Evolutionary conservation across 1,140 invertebrate genomes (phyloP), one percentile per base, ranked within the genome.

Genomic region (Venturia canescens): DNA sequence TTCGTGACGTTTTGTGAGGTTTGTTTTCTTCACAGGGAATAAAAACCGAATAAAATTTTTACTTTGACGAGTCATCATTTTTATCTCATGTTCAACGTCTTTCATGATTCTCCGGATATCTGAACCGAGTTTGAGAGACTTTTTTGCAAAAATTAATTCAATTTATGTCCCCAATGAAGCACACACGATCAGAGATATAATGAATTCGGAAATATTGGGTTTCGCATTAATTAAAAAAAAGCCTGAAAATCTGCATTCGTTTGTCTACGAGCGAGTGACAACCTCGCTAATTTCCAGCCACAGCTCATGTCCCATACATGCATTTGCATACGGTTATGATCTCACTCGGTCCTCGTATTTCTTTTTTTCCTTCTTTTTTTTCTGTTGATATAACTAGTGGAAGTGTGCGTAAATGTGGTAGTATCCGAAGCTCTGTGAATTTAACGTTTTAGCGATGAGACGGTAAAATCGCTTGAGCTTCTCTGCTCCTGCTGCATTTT

Each of bases 391-490:
- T 7, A 4, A 63, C 9, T 23, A 18, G 60, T 63, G 15, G 11
- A 63, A 63, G 60, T 63, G 16, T 63, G 23, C 23, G 60, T 23
- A 63, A 15, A 26, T 23, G 60, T 26, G 23, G n/a, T 15, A 63
- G 21, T 23, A 63, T 63, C 60, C 9, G 11, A 26, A 27, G 21
- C 23, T 63, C 60, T 63, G 60, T 63, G 60, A 63, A 23, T 63
- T 63, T 13, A 63, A 63, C 60, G 60, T 63, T 63, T 63, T 63
- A 63, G 60, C 60, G 60, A 63, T 63, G 60, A 63, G 23, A 63
- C 60, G 60, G 60, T 63, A 63, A 63, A 63, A 63, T 63, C 50
- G 4, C n/a, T 53, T n/a, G 18, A 21, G n/a, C 50, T 21, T 21
- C 50, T 53, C n/a, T 26, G 5, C 23, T 23, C 27, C 23, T 63